Evolutionary conservation across 2,113 vertebrate species (phyloP).

Genomic region (Aix galericulata): DNA sequence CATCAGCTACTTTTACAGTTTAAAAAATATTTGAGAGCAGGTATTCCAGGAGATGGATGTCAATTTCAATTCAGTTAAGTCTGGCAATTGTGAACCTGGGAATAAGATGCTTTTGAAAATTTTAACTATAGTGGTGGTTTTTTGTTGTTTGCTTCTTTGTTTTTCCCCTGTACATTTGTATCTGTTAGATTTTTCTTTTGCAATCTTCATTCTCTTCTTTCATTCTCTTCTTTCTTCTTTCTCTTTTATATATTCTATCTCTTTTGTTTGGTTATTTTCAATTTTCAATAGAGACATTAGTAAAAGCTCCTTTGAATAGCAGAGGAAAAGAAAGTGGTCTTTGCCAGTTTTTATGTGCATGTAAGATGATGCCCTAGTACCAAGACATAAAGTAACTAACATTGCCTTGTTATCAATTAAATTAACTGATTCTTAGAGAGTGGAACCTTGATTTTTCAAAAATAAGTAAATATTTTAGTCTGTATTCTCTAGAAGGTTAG

Average conservation of each 20-base stretch:
- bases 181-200: background rate
- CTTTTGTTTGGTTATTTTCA: background rate
- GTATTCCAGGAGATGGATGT: background rate
- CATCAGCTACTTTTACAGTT: background rate
- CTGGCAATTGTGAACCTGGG: background rate
- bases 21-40: background rate
- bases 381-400: background rate
- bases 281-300: background rate
- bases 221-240: background rate
- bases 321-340: background rate
- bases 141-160: background rate
- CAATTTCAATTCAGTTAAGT: background rate
- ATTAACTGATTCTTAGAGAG: background rate
- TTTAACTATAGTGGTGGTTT: background rate
- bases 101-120: background rate
- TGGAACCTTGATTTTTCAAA: background rate
- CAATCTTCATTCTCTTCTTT: background rate
- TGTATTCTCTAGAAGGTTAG: background rate
- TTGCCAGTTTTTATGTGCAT: background rate
- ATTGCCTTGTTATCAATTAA: background rate
- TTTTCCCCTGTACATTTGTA: rapidly evolving
- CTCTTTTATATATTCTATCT: background rate
- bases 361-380: background rate
- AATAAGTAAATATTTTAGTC: background rate
- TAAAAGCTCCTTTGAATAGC: background rate